Conservation (phyloP, 2,888 invertebrate genomes). For the Morinoia aosen region DNA sequence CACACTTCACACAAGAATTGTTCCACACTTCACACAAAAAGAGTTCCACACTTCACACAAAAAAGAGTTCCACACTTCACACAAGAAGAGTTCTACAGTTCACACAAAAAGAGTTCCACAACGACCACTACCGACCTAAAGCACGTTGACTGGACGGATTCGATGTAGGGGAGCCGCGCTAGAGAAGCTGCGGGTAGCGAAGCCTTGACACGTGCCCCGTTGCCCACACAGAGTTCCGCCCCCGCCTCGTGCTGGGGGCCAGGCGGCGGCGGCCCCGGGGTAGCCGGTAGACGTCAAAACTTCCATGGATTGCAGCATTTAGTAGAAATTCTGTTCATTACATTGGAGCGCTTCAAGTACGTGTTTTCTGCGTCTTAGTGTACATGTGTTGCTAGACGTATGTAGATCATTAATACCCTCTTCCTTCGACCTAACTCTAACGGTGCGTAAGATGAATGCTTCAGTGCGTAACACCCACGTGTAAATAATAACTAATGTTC, state of each 20-base stretch:
- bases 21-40: no score
- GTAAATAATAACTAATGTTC: neutral
- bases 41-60: no score
- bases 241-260: neutral
- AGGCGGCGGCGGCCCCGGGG: conserved; percentile 9
- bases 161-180: neutral
- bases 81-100: neutral
- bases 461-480: neutral
- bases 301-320: neutral
- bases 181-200: no score
- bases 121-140: no score
- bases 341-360: conserved; percentile 34
- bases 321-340: neutral
- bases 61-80: no score
- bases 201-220: neutral
- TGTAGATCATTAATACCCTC: neutral
- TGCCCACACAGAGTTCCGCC: conserved; percentile 21
- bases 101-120: neutral
- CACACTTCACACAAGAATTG: no score
- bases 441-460: neutral
- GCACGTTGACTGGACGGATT: neutral
- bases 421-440: neutral
- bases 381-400: neutral
- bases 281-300: neutral
- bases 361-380: neutral